Evolutionary conservation across 2,797 vertebrate genomes (phyloP).

Genomic region (Sylvilagus floridanus): DNA sequence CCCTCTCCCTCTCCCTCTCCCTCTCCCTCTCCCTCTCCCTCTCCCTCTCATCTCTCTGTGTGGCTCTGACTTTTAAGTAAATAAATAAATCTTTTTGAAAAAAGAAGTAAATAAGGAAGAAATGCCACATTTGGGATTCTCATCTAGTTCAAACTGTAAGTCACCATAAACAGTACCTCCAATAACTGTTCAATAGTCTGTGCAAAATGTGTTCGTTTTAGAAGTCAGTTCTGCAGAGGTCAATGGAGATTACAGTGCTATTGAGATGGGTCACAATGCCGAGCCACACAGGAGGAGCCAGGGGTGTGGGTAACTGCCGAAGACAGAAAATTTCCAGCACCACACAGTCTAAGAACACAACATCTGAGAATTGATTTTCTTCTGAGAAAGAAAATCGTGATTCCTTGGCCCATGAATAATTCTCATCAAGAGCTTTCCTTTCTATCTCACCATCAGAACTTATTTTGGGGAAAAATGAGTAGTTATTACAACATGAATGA

Average conservation of each 20-base stretch:
- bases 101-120: not conserved
- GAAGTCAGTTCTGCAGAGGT: conserved; percentile 18
- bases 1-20: too few species aligned
- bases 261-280: not conserved
- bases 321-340: not conserved
- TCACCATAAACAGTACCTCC: conserved; percentile 31
- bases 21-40: too few species aligned
- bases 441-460: not conserved
- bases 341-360: not conserved
- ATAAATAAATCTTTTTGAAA: too few species aligned
- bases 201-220: conserved; percentile 58
- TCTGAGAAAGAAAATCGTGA: conserved; percentile 20
- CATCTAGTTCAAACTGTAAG: not conserved
- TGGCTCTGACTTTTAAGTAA: too few species aligned
- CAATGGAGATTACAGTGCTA: not conserved
- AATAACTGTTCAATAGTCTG: conserved; percentile 10
- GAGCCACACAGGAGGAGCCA: conserved; percentile 1
- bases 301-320: not conserved
- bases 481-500: conserved; percentile 5
- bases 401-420: conserved; percentile 1
- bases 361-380: not conserved
- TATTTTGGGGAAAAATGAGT: not conserved
- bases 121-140: not conserved
- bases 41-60: too few species aligned
- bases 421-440: not conserved